Evolutionary conservation across 2,888 invertebrate species (phyloP).

Genomic region (Melikaiella ostensackeni): DNA sequence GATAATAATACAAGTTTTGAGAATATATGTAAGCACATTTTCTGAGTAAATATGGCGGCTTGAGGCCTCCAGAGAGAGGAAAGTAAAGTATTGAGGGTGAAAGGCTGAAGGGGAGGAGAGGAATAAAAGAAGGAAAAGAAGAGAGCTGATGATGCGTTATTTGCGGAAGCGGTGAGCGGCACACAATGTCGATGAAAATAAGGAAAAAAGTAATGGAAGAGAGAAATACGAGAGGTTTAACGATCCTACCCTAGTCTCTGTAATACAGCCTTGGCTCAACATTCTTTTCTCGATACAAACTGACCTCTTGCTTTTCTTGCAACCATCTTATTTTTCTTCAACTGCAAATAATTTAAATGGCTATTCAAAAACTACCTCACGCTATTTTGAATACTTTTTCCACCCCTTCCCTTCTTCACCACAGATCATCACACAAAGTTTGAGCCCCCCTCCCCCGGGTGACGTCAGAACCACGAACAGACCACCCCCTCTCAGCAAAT

Average conservation of each 20-base stretch:
- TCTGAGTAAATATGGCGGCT: not conserved
- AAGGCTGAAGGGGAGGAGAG: slow-evolving; percentile 12
- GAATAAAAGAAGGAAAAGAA: slow-evolving; percentile 18
- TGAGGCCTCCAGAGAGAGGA: not conserved
- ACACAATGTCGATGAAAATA: slow-evolving; percentile 31
- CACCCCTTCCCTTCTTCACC: no score
- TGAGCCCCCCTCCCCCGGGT: no score
- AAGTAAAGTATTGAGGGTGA: slow-evolving; percentile 11
- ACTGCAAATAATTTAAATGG: not conserved
- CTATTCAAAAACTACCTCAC: no score
- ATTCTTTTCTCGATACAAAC: not conserved
- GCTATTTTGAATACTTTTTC: no score
- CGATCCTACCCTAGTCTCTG: slow-evolving; percentile 3
- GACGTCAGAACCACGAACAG: no score
- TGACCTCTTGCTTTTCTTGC: not conserved
- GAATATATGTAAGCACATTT: slow-evolving; percentile 5
- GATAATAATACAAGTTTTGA: not conserved
- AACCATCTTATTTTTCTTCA: not conserved
- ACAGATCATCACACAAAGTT: no score
- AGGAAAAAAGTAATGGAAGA: slow-evolving; percentile 16
- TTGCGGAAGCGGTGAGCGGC: slow-evolving; percentile 16
- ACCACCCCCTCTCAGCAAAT: no score
- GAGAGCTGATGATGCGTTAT: slow-evolving; percentile 36
- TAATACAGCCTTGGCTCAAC: slow-evolving; percentile 1
- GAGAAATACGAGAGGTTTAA: slow-evolving; percentile 21